Conservation (phyloP, 1,140 invertebrate genomes). For the Homarus americanus region DNA sequence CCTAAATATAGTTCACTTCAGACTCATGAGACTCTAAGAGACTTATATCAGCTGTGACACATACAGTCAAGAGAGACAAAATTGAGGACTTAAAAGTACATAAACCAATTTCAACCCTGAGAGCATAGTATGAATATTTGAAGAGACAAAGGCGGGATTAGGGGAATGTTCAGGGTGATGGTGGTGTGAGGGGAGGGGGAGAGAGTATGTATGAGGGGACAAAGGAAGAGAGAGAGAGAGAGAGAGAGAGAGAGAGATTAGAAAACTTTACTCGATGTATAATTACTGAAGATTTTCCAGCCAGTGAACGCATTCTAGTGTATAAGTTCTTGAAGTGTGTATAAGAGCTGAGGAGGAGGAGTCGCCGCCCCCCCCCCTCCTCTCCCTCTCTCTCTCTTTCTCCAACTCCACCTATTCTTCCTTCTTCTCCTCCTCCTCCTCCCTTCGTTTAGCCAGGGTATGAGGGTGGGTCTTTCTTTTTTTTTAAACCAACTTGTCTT, state of each 20-base stretch:
- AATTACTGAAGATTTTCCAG: constrained; percentile 19
- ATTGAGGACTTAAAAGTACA: not conserved
- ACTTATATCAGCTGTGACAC: too few species aligned
- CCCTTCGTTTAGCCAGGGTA: too few species aligned
- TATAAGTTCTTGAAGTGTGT: not conserved
- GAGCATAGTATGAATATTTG: not conserved
- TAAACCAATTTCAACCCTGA: not conserved
- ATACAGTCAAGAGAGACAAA: not conserved
- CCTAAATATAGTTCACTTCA: too few species aligned
- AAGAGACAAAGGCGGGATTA: too few species aligned
- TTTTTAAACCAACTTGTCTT: too few species aligned
- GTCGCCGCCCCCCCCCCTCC: too few species aligned
- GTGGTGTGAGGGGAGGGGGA: not conserved
- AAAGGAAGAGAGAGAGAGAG: not conserved
- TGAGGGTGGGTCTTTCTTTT: too few species aligned
- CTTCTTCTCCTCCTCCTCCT: not conserved
- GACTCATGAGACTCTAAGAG: too few species aligned
- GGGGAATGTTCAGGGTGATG: not conserved
- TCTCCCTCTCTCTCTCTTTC: not conserved
- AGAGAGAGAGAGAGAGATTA: not conserved
- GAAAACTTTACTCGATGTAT: not conserved
- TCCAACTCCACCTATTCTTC: not conserved
- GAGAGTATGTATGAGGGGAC: not conserved
- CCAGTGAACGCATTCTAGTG: not conserved
- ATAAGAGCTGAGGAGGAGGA: not conserved